These are phyloP conservation scores for Caenorhabditis drosophilae DNA, from an alignment of 2,888 invertebrate species.

Conservation along the genomic window DNA sequence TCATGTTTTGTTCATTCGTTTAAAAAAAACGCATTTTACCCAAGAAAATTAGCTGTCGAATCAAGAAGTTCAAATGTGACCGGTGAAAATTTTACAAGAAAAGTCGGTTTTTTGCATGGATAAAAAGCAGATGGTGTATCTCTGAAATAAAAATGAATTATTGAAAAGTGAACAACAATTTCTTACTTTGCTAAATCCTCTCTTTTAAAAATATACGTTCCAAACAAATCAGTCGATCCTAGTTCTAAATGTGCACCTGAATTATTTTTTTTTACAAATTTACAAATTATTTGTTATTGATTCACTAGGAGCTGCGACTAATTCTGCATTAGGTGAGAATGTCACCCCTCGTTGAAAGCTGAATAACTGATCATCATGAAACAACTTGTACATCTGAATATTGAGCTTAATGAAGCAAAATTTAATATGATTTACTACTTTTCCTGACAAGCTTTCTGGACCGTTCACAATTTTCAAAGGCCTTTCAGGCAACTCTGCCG, in stretches of 20 bases:
- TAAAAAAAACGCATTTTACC: slow-evolving; percentile 10
- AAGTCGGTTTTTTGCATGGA: slow-evolving; percentile 75
- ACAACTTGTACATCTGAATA: slow-evolving; percentile 74
- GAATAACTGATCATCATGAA: slow-evolving; percentile 89
- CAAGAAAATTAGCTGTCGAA: slow-evolving; percentile 41
- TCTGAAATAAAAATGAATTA: slow-evolving; percentile 9
- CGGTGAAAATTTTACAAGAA: slow-evolving; percentile 84
- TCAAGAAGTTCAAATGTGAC: slow-evolving; percentile 76
- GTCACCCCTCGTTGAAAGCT: slow-evolving; percentile 88
- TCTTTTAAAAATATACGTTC: slow-evolving; percentile 75
- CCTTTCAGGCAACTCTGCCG: slow-evolving; percentile 27
- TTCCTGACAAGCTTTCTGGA: slow-evolving; percentile 15
- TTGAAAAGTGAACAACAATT: slow-evolving; percentile 4
- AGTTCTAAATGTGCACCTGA: slow-evolving; percentile 61
- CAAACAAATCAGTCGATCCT: slow-evolving; percentile 72
- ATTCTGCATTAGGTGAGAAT: slow-evolving; percentile 88
- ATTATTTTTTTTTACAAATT: slow-evolving; percentile 7
- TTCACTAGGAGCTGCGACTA: slow-evolving; percentile 84
- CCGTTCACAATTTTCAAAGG: slow-evolving; percentile 4
- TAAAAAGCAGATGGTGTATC: slow-evolving; percentile 34
- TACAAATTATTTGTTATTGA: neutral
- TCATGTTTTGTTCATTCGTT: neutral
- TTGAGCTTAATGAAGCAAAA: neutral
- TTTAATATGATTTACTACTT: neutral
- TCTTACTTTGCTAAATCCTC: slow-evolving; percentile 71